phyloP scores from a whole-genome alignment of 2,888 invertebrate species.

The Epiblema foenella region DNA sequence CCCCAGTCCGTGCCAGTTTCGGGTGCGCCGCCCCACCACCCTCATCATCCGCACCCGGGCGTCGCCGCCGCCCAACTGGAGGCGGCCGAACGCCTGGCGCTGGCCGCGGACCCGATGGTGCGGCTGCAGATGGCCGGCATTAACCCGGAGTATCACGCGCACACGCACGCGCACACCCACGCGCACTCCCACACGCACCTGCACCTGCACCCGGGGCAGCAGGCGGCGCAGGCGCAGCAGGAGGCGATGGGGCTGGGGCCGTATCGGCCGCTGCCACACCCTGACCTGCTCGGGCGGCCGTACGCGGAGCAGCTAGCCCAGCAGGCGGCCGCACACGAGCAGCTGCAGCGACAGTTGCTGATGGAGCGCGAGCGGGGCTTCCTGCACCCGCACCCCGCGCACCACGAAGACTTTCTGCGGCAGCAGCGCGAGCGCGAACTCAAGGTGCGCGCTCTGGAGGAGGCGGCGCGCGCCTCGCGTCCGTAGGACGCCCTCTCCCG shows the following conservation, averaged over 20 bases:
- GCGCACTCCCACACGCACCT: conserved; percentile 96
- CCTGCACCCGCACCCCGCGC: conserved; percentile 80
- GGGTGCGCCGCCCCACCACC: conserved; percentile 84
- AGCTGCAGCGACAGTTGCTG: conserved; percentile 92
- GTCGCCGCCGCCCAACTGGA: conserved; percentile 87
- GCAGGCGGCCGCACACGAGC: conserved; percentile 92
- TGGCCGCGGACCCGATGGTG: conserved; percentile 96
- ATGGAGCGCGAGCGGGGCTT: conserved; percentile 91
- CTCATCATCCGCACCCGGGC: conserved; percentile 83
- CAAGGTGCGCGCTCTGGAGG: conserved; percentile 93
- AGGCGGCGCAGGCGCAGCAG: conserved; percentile 88
- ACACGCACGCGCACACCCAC: conserved; percentile 96
- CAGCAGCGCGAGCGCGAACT: conserved; percentile 94
- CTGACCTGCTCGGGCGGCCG: conserved; percentile 91
- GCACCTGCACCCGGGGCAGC: conserved; percentile 91
- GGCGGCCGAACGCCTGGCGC: conserved; percentile 91
- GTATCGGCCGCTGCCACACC: conserved; percentile 89
- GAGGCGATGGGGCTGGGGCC: conserved; percentile 85
- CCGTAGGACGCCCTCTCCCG: conserved; percentile 63
- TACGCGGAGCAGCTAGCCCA: conserved; percentile 93
- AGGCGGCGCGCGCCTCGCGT: conserved; percentile 89
- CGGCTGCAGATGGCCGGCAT: conserved; percentile 97
- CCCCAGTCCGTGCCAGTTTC: conserved; percentile 79
- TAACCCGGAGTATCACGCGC: conserved; percentile 95
- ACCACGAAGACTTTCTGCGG: conserved; percentile 85